Evolutionary conservation across 2,113 vertebrate species (phyloP).

Genomic region (Odontophorus gujanensis): DNA sequence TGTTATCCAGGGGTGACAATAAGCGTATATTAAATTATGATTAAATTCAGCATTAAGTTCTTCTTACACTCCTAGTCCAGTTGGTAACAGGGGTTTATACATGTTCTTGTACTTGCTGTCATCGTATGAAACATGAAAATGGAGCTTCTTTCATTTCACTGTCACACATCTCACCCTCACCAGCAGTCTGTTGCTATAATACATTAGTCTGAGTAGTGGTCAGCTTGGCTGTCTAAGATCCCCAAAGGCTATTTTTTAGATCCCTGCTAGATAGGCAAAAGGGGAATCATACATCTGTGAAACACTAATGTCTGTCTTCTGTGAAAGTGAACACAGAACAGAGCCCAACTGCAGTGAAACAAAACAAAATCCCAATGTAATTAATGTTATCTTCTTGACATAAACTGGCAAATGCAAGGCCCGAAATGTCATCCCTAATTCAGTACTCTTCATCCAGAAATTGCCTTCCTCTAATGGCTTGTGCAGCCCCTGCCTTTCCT

Average conservation of each 20-base stretch:
- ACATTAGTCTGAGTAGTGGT: neutral
- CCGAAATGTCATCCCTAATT: constrained; percentile 71
- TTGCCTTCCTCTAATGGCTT: constrained; percentile 62
- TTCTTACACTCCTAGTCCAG: neutral
- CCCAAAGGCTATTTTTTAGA: neutral
- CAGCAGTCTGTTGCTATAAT: neutral
- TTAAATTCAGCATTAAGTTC: neutral
- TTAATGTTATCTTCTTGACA: constrained; percentile 66
- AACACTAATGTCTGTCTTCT: neutral
- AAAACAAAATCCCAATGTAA: constrained; percentile 69
- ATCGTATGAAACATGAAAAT: neutral
- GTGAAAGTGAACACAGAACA: constrained; percentile 55
- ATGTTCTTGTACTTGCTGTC: neutral
- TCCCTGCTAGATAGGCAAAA: neutral
- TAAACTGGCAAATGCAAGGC: constrained; percentile 55
- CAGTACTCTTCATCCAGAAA: constrained; percentile 33
- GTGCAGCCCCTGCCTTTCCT: constrained; percentile 51
- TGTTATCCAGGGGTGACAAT: neutral
- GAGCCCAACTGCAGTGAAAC: constrained; percentile 48
- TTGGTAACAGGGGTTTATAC: neutral
- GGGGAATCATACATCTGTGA: constrained; percentile 2
- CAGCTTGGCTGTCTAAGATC: neutral
- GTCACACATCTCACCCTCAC: neutral
- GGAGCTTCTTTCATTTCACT: neutral
- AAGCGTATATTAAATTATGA: neutral